Evolutionary conservation across 37 sponge, comb jelly and placozoan genomes (phyloP).

Genomic region (Petrosia ficiformis): DNA sequence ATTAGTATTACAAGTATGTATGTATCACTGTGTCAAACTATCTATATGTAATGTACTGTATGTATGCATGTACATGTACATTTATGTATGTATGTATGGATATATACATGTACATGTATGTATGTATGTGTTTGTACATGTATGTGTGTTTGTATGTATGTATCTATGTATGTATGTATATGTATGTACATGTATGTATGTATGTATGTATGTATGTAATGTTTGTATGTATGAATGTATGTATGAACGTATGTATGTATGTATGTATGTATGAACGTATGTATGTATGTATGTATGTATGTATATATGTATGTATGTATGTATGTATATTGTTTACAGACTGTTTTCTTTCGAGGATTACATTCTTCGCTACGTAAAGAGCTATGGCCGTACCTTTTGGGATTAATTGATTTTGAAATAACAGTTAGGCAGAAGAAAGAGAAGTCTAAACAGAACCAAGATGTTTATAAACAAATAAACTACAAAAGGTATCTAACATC

Average conservation of each 20-base stretch:
- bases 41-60: no score
- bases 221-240: no score
- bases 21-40: neutral
- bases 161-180: neutral
- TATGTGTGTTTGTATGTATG: no score
- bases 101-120: neutral
- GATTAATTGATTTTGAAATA: conserved; percentile 40
- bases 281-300: neutral
- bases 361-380: conserved; percentile 36
- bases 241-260: no score
- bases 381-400: conserved; percentile 79
- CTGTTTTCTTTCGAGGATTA: conserved; percentile 74
- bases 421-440: conserved; percentile 21
- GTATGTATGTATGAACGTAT: no score
- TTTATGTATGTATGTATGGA: no score
- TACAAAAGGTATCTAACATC: conserved; percentile 21
- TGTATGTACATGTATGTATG: neutral
- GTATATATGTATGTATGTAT: neutral
- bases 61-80: no score
- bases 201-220: no score
- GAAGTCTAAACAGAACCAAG: neutral
- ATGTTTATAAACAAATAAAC: conserved; percentile 25
- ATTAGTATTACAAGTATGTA: conserved; percentile 39
- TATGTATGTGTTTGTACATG: no score
- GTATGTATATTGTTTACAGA: conserved; percentile 24